Evolutionary conservation across 1,140 invertebrate genomes (phyloP).

Genomic region (Akabosia matsudoensis): DNA sequence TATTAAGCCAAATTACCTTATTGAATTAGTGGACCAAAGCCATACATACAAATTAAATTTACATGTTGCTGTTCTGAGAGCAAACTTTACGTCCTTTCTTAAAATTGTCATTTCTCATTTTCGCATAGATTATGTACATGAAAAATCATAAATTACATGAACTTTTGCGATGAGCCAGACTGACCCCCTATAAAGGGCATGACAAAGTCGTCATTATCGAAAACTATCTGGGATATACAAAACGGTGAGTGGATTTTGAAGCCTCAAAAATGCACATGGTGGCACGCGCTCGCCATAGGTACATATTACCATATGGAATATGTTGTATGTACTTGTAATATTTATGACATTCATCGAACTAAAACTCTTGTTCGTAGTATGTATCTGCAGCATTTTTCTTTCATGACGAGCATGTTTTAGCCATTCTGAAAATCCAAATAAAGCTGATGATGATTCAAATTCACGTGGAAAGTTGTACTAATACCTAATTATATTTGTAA

Average conservation of each 20-base stretch:
- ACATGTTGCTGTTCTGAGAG: too few relatives aligned
- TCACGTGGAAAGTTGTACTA: background rate
- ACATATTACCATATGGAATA: background rate
- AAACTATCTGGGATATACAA: background rate
- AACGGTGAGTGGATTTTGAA: background rate
- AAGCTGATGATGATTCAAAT: background rate
- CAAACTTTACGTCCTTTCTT: too few relatives aligned
- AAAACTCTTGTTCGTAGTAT: too few relatives aligned
- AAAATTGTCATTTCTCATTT: too few relatives aligned
- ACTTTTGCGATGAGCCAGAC: background rate
- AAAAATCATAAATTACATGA: too few relatives aligned
- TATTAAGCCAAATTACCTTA: too few relatives aligned
- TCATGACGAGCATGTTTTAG: background rate
- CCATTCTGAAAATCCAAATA: background rate
- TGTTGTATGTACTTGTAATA: background rate
- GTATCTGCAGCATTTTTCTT: too few relatives aligned
- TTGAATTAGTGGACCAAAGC: too few relatives aligned
- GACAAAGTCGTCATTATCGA: background rate
- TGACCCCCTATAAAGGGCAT: background rate
- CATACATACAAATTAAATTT: too few relatives aligned
- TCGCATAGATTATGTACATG: too few relatives aligned
- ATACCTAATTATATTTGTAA: background rate
- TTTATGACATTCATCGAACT: too few relatives aligned
- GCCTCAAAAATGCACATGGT: background rate
- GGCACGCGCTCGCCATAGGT: background rate